These are phyloP conservation scores for Addax nasomaculatus DNA, from an alignment of 2,113 vertebrate genomes.

Conservation along the genomic window DNA sequence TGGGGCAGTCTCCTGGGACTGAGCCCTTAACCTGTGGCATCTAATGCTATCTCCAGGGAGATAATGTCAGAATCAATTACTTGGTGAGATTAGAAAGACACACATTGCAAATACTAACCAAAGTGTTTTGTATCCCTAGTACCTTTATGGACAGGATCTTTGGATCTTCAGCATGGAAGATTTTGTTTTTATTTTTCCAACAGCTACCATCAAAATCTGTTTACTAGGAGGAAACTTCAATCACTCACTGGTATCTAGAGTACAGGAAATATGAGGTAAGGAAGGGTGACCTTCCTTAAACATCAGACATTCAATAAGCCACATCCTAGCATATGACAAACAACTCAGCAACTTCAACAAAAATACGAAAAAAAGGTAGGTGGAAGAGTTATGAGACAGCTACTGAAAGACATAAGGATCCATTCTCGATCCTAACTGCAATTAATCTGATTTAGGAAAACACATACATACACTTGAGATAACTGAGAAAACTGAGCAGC, in stretches of 20 bases:
- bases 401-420: not conserved
- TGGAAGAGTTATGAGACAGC: not conserved
- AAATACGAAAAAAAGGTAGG: not conserved
- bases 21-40: not conserved
- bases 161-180: not conserved
- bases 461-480: not conserved
- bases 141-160: not conserved
- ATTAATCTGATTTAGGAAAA: not conserved
- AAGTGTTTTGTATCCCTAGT: not conserved
- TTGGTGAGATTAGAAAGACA: not conserved
- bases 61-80: not conserved
- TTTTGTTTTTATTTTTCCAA: not conserved
- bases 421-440: not conserved
- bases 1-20: not conserved
- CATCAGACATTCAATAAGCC: not conserved
- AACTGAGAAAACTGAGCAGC: not conserved
- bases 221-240: not conserved
- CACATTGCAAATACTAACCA: not conserved
- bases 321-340: not conserved
- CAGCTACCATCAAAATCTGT: not conserved
- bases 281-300: too few species aligned
- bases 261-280: not conserved
- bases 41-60: not conserved
- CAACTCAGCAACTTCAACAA: not conserved
- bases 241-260: not conserved